These are phyloP conservation scores for Centropristis striata DNA, from an alignment of 2,113 vertebrate genomes.

Conservation along the genomic window DNA sequence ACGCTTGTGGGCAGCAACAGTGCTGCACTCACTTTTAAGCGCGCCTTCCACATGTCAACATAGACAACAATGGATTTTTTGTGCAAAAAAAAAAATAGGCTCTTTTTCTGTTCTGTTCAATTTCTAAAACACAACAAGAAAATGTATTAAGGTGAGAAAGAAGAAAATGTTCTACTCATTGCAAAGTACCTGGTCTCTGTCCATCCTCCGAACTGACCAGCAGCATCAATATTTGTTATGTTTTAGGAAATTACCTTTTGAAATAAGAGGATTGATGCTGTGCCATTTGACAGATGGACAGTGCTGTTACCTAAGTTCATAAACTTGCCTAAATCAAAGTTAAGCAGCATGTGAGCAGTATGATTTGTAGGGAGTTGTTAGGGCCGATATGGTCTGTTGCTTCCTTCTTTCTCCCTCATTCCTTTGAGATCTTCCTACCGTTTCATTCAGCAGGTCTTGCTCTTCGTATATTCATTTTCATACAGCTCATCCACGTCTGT, in stretches of 20 bases:
- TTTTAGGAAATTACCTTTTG: background rate
- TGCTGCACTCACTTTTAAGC: no score
- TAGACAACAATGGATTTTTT: no score
- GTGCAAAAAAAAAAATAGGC: no score
- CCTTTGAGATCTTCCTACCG: background rate
- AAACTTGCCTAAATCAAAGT: slow-evolving; percentile 36
- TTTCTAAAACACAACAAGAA: background rate
- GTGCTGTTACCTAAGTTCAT: background rate
- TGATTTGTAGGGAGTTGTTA: slow-evolving; percentile 63
- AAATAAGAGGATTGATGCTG: background rate
- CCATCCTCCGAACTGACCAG: background rate
- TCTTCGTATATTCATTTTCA: slow-evolving; percentile 30
- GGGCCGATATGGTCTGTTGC: slow-evolving; percentile 57
- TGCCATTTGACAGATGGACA: background rate
- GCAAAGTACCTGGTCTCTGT: background rate
- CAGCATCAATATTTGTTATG: background rate
- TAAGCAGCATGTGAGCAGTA: background rate
- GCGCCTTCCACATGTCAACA: no score
- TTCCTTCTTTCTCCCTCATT: slow-evolving; percentile 8
- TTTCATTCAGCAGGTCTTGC: slow-evolving; percentile 3
- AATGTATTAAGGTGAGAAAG: background rate
- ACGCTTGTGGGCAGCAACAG: no score
- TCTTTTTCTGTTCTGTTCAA: no score
- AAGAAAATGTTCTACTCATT: background rate
- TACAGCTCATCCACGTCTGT: slow-evolving; percentile 24